Evolutionary conservation across 2,888 invertebrate species (phyloP).

Genomic region (Strigamia maritima): DNA sequence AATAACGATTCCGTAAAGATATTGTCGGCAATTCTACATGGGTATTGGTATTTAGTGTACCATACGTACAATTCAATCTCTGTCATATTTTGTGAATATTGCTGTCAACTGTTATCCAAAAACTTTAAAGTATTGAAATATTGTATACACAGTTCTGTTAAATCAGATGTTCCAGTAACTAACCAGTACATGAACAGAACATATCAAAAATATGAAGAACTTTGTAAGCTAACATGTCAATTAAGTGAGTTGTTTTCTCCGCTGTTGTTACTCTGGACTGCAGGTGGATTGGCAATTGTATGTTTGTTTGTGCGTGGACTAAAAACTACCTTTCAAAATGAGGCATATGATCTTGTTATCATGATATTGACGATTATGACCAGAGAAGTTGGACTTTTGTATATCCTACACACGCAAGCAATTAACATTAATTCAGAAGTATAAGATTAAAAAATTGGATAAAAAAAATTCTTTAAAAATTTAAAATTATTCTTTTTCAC

Average conservation of each 20-base stretch:
- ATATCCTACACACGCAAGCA: not conserved
- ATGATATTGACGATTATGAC: not conserved
- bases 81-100: too few relatives aligned
- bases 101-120: not conserved
- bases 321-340: not conserved
- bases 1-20: too few relatives aligned
- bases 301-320: not conserved
- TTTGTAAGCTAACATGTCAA: not conserved
- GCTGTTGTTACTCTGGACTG: not conserved
- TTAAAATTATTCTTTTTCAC: too few relatives aligned
- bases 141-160: not conserved
- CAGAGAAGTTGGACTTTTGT: not conserved
- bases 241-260: not conserved
- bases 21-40: too few relatives aligned
- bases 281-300: not conserved
- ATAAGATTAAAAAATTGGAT: too few relatives aligned
- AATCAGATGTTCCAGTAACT: not conserved
- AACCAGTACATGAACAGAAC: not conserved
- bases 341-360: not conserved
- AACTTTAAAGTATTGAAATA: not conserved
- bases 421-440: not conserved
- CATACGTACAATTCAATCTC: too few relatives aligned
- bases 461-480: too few relatives aligned
- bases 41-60: too few relatives aligned
- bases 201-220: not conserved